Evolutionary conservation across 2,797 vertebrate species (phyloP), one percentile per base, ranked within the genome.

Genomic region (Gymnodraco acuticeps): DNA sequence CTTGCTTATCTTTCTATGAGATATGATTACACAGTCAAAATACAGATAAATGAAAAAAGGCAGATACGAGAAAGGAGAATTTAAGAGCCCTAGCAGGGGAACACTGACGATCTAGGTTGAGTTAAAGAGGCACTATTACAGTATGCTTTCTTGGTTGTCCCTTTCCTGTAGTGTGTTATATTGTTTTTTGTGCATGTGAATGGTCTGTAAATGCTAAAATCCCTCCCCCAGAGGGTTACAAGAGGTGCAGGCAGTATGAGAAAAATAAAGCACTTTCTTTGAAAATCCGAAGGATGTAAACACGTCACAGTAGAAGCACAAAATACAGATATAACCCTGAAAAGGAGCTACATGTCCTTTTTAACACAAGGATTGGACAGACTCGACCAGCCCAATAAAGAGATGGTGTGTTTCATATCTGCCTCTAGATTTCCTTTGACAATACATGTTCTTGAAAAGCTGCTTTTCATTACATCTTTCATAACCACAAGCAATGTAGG

Each of bases 1-100:
- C 51, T 59, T 3, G 56, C 66, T 85, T 75, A 87, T 83, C 84
- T 79, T 61, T 59, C 53, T 15, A 17, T n/a, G 61, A 82, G 76
- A 89, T 80, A 78, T 43, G 56, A 62, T 74, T 70, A 78, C 73
- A 82, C 66, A 72, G 78, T 77, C 58, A 86, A 81, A 86, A 46
- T 23, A 27, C 27, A n/a, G 55, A 75, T 59, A 75, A 77, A 79
- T 73, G 64, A 19, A 60, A 69, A 38, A 11, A 41, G 54, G 67
- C 33, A 65, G 54, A 76, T 80, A 16, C 10, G 27, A 50, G 9
- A 8, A 54, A 6, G 19, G 23, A 46, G 2, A 52, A 27, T 62
- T 51, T 4, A 70, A 73, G 45, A 53, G 54, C 14, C 42, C 9
- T 17, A 77, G 68, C n/a, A 15, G 13, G 0, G 15, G 77, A 70